phyloP scores from a whole-genome alignment of 2,888 invertebrate genomes.

The Andrena hattorfiana region DNA sequence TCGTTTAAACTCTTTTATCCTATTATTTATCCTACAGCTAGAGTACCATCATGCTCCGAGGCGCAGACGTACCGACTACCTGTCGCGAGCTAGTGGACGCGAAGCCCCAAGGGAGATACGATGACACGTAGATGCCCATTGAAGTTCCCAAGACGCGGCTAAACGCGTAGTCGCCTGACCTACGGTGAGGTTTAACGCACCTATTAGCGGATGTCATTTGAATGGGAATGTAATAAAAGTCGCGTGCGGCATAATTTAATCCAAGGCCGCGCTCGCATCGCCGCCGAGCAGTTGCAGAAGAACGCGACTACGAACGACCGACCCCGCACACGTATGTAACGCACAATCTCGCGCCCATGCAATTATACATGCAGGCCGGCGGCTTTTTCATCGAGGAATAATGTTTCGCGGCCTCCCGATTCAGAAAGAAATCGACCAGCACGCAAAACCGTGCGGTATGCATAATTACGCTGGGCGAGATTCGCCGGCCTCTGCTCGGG shows the following conservation, averaged over 20 bases:
- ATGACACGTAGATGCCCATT: neutral
- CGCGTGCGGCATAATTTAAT: slow-evolving; percentile 71
- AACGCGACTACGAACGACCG: slow-evolving; percentile 44
- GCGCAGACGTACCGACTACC: no score
- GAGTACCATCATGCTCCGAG: no score
- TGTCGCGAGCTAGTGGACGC: no score
- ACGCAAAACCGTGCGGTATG: slow-evolving; percentile 31
- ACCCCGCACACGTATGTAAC: neutral
- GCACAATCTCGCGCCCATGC: neutral
- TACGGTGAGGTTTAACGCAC: slow-evolving; percentile 68
- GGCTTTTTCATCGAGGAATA: slow-evolving; percentile 35
- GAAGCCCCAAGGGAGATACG: neutral
- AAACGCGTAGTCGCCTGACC: slow-evolving; percentile 58
- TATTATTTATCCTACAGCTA: no score
- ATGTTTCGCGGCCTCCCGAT: slow-evolving; percentile 35
- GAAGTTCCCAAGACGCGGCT: slow-evolving; percentile 30
- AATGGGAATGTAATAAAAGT: slow-evolving; percentile 74
- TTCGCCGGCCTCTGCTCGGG: slow-evolving; percentile 21
- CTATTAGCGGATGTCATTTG: slow-evolving; percentile 73
- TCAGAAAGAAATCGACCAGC: slow-evolving; percentile 13
- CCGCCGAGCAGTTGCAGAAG: slow-evolving; percentile 54
- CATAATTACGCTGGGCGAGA: slow-evolving; percentile 38
- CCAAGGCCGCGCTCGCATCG: slow-evolving; percentile 69
- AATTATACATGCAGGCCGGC: slow-evolving; percentile 42
- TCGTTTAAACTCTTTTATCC: no score